Conservation (phyloP, 2,113 vertebrate species). For the Forbesichthys agassizii region DNA sequence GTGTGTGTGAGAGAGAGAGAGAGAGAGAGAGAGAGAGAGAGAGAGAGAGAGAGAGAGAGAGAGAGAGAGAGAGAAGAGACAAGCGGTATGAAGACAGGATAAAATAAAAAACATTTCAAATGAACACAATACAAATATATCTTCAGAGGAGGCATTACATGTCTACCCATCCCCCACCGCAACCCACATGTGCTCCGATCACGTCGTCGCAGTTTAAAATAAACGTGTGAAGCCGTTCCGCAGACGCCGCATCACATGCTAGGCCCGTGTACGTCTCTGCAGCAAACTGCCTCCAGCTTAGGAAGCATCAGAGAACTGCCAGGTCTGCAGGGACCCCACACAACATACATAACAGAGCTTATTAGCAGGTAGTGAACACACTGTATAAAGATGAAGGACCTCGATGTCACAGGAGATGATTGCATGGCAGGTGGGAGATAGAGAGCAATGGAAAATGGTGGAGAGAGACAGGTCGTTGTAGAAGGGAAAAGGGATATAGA, state of each 20-base stretch:
- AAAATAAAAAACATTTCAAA: too few relatives aligned
- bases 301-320: slow-evolving; percentile 18
- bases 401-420: slow-evolving; percentile 24
- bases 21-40: too few relatives aligned
- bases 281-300: slow-evolving; percentile 13
- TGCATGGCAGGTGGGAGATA: slow-evolving; percentile 2
- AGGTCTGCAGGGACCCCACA: slow-evolving; percentile 39
- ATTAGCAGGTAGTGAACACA: slow-evolving; percentile 40
- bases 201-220: background rate
- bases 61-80: background rate
- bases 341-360: slow-evolving; percentile 43
- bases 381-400: background rate
- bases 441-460: background rate
- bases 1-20: too few relatives aligned
- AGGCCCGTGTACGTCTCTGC: background rate
- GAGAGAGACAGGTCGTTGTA: background rate
- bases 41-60: background rate
- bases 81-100: background rate
- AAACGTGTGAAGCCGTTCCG: background rate
- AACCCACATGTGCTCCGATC: background rate
- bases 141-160: too few relatives aligned
- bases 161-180: too few relatives aligned
- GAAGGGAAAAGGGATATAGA: background rate
- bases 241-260: background rate
- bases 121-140: too few relatives aligned